Base-by-base conservation (phyloP, 2,888 invertebrate species). In the Silvanus unidentatus region DNA sequence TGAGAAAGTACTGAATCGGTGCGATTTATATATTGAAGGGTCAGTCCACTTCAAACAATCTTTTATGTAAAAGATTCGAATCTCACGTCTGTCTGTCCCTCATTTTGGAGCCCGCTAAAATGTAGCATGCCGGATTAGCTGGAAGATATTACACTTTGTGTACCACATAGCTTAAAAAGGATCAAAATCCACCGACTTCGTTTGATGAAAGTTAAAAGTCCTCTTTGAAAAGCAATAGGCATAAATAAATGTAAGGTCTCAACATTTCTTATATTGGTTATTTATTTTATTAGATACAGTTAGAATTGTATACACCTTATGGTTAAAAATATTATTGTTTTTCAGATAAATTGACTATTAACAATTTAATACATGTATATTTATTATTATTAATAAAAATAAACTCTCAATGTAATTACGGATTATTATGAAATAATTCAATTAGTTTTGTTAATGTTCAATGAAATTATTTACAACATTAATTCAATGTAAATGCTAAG, bases 61-160 rank as follows among this genome's bases (percentile, higher is more conserved):
- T 57, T 53, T 55, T 50, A 55, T 55, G 54, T 55, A 54, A 54
- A 54, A 53, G 54, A 57, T 48, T 48, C 49, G 52, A 52, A 52
- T 57, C 49, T 49, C 52, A 53, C 53, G 53, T 53, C 47, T 51
- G 53, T 47, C 44, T 54, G 49, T 49, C 55, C 55, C 51, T 57
- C 54, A 57, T 57, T 57, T 57, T 40, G 51, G 47, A n/a, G 22
- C 22, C 46, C 44, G 45, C 50, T 51, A 53, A 55, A 57, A 49
- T 50, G 50, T 55, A 54, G 47, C 52, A 53, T 50, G 49, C 45
- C 37, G 55, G 57, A 57, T 57, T 57, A 57, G 48, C 45, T 50
- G 47, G 42, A 46, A 51, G 53, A 54, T 56, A 56, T 56, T 53
- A 49, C 53, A 50, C 43, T 42, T 40, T 40, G 37, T 39, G 36